phyloP scores from a whole-genome alignment of 2,797 vertebrate genomes.

The Iguana delicatissima region DNA sequence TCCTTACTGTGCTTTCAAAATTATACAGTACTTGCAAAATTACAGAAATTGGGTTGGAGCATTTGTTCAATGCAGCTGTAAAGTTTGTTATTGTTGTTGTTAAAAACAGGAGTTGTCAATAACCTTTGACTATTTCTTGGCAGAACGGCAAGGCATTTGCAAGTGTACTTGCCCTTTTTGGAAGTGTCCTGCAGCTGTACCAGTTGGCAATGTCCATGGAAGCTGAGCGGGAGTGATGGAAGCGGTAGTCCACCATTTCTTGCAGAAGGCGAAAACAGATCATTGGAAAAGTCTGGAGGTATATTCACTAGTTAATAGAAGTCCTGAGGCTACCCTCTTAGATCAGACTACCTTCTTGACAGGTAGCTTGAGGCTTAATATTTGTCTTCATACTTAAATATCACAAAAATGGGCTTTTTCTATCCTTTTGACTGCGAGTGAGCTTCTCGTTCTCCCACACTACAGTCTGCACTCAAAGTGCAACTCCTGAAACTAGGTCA shows the following conservation, averaged over 20 bases:
- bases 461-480: neutral
- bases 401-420: neutral
- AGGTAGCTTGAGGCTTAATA: neutral
- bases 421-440: neutral
- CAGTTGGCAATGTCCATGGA: too few relatives aligned
- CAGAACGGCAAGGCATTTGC: too few relatives aligned
- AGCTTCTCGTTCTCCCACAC: neutral
- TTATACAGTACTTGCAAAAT: neutral
- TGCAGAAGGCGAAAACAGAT: too few relatives aligned
- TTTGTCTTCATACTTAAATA: neutral
- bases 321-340: neutral
- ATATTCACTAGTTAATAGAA: neutral
- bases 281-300: neutral
- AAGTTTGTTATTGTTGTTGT: too few relatives aligned
- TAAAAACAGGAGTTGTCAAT: too few relatives aligned
- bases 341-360: neutral
- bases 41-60: neutral
- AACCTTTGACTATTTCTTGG: too few relatives aligned
- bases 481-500: neutral
- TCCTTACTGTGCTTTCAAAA: neutral
- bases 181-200: too few relatives aligned
- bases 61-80: neutral
- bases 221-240: too few relatives aligned
- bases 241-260: too few relatives aligned
- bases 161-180: too few relatives aligned